Percentiles rank a stretch among this genome's conserved stretches.
Conservation (phyloP, 2,888 invertebrate genomes). For the Meganola albula region DNA sequence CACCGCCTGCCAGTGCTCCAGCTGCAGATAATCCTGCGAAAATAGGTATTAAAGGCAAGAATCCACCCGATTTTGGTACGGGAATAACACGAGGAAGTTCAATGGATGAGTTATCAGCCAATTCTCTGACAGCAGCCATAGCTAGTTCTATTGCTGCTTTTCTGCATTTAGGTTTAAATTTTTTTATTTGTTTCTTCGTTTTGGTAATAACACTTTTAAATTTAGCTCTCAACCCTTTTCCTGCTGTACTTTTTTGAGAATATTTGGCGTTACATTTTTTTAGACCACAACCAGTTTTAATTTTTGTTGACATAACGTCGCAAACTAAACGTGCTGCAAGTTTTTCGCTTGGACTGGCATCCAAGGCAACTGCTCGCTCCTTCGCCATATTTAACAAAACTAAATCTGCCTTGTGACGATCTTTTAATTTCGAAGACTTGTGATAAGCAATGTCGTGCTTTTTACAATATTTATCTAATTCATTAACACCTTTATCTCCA, state of each 20-base stretch:
- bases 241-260: background rate
- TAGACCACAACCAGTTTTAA: conserved; percentile 7
- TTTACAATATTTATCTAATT: conserved; percentile 22
- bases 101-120: conserved; percentile 17
- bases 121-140: conserved; percentile 15
- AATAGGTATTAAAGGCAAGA: conserved; percentile 39
- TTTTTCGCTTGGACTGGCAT: conserved; percentile 9
- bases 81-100: conserved; percentile 32
- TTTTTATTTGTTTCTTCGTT: conserved; percentile 10
- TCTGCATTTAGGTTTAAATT: conserved; percentile 16
- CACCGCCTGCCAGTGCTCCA: conserved; percentile 41
- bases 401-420: conserved; percentile 40
- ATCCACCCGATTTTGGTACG: conserved; percentile 40
- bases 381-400: conserved; percentile 34
- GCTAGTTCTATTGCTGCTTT: conserved; percentile 17
- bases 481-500: conserved; percentile 34
- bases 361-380: conserved; percentile 11
- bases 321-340: conserved; percentile 7
- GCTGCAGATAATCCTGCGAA: conserved; percentile 41
- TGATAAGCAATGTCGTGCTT: conserved; percentile 21
- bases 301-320: conserved; percentile 7
- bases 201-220: conserved; percentile 12
- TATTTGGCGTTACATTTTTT: conserved; percentile 2
- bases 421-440: conserved; percentile 11
- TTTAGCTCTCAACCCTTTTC: conserved; percentile 6